Percentiles rank a stretch among this genome's conserved stretches.
Conservation (phyloP, 1,140 invertebrate genomes). For the Musca domestica region DNA sequence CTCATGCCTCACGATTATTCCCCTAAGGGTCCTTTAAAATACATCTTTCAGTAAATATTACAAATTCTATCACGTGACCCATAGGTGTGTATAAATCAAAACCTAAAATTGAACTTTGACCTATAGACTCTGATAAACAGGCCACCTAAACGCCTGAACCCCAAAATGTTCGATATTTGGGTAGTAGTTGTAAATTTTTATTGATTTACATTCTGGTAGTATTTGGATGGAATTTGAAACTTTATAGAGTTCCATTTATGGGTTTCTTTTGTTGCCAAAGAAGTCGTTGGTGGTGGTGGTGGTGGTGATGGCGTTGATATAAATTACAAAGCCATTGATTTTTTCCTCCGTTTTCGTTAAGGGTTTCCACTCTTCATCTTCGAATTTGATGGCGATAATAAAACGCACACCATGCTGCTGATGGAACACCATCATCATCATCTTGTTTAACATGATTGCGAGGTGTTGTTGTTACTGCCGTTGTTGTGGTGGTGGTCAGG, state of each 20-base stretch:
- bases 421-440: conserved; percentile 34
- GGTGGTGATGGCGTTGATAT: conserved; percentile 7
- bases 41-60: no score
- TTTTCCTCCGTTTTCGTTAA: not conserved
- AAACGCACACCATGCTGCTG: conserved; percentile 50
- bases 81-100: no score
- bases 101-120: conserved; percentile 4
- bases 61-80: no score
- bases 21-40: no score
- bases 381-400: conserved; percentile 36
- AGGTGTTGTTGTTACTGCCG: not conserved
- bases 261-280: no score
- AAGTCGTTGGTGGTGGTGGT: no score
- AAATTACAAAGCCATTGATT: conserved; percentile 20
- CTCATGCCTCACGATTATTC: no score
- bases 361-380: not conserved
- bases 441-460: not conserved
- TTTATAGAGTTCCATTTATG: no score
- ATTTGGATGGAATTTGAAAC: no score
- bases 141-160: not conserved
- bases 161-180: no score
- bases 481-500: not conserved
- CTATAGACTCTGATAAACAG: conserved; percentile 14
- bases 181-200: no score
- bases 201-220: no score